These are phyloP conservation scores for Xiphias gladius DNA, from an alignment of 2,113 vertebrate genomes.

Conservation along the genomic window DNA sequence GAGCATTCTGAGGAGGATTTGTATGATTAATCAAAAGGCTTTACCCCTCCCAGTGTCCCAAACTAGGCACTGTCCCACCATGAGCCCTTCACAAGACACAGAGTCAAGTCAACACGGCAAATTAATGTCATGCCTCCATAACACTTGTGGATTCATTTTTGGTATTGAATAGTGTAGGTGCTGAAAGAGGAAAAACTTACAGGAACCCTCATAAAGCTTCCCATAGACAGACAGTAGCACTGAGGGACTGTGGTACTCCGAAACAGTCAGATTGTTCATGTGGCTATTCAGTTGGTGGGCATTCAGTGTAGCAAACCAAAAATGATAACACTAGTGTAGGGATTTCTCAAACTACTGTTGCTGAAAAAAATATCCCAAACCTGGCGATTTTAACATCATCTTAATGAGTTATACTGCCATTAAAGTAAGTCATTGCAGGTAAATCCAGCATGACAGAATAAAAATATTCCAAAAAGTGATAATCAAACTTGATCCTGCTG, in stretches of 20 bases:
- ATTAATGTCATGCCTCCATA: slow-evolving; percentile 15
- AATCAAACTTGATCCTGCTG: background rate
- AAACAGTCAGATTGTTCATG: background rate
- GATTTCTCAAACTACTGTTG: background rate
- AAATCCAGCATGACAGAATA: background rate
- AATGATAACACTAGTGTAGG: background rate
- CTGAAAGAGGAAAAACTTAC: background rate
- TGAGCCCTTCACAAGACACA: slow-evolving; percentile 28
- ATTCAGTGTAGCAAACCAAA: background rate
- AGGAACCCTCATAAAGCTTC: background rate
- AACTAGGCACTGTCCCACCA: slow-evolving; percentile 9
- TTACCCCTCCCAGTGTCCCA: slow-evolving; percentile 16
- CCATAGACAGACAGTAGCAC: background rate
- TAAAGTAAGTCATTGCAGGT: background rate
- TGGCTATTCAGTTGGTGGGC: background rate
- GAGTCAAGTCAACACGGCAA: slow-evolving; percentile 36
- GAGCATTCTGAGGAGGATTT: slow-evolving; percentile 72
- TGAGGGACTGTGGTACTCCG: background rate
- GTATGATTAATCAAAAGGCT: slow-evolving; percentile 77
- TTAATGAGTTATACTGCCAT: background rate
- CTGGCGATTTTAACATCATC: background rate
- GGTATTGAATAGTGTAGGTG: background rate
- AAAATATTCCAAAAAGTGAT: background rate
- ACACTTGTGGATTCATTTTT: slow-evolving; percentile 15
- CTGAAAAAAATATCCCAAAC: background rate